These are phyloP conservation scores for Hafferia zeledoni DNA, from an alignment of 2,797 vertebrate species.

Conservation along the genomic window DNA sequence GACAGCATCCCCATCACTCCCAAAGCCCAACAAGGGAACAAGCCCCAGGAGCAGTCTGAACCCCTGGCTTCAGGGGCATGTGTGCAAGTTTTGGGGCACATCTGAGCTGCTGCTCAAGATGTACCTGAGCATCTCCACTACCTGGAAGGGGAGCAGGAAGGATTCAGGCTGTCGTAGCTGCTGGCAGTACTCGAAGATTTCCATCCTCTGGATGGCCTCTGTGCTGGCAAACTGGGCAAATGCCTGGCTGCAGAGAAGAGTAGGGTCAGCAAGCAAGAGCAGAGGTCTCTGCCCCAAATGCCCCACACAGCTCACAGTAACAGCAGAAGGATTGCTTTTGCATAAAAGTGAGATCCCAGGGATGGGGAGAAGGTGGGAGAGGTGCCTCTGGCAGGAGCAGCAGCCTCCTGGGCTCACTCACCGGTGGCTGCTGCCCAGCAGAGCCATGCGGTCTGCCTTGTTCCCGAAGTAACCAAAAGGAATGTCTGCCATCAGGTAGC, in stretches of 20 bases:
- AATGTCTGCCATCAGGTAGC: slow-evolving; percentile 85
- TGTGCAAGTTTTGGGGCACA: neutral
- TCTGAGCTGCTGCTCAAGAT: neutral
- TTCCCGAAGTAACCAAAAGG: slow-evolving; percentile 81
- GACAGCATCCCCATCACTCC: neutral
- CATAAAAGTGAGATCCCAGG: fast-evolving
- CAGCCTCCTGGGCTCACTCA: slow-evolving; percentile 41
- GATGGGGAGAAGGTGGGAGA: neutral
- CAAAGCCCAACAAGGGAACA: neutral
- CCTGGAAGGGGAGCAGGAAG: slow-evolving; percentile 88
- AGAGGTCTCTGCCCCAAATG: neutral
- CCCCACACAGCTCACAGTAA: neutral
- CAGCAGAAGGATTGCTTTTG: neutral
- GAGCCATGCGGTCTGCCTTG: slow-evolving; percentile 82
- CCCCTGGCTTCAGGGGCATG: neutral
- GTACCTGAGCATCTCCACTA: slow-evolving; percentile 24
- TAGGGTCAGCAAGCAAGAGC: neutral
- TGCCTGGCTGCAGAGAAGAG: slow-evolving; percentile 72
- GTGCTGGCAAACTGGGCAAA: slow-evolving; percentile 84
- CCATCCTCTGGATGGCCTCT: slow-evolving; percentile 86
- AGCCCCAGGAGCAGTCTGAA: neutral
- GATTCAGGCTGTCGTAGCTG: slow-evolving; percentile 77
- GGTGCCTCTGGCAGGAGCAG: neutral
- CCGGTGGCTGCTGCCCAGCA: slow-evolving; percentile 89
- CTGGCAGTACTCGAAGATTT: slow-evolving; percentile 89